Percentiles rank a stretch among this genome's conserved stretches.
Evolutionary conservation across 2,113 vertebrate genomes (phyloP).

Genomic region (Proterorhinus semilunaris): DNA sequence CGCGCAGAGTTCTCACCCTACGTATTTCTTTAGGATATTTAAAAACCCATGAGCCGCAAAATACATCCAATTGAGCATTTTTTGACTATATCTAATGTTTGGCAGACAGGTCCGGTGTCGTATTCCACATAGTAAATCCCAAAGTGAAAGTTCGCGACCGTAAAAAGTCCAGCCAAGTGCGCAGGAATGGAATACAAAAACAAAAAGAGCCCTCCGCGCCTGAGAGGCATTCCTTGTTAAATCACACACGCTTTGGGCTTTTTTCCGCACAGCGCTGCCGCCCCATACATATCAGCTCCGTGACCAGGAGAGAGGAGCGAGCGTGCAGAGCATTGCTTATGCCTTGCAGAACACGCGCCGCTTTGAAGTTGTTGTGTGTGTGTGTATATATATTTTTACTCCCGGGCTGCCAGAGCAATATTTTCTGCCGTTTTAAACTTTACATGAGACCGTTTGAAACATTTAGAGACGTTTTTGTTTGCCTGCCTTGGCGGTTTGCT

Average conservation of each 20-base stretch:
- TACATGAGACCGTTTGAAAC: slow-evolving; percentile 13
- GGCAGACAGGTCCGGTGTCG: slow-evolving; percentile 46
- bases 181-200: no score
- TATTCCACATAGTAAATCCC: slow-evolving; percentile 48
- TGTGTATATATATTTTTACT: slow-evolving; percentile 16
- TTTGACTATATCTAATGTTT: slow-evolving; percentile 43
- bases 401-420: slow-evolving; percentile 27
- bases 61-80: slow-evolving; percentile 31
- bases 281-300: slow-evolving; percentile 5
- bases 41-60: slow-evolving; percentile 11
- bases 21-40: slow-evolving; percentile 3
- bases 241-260: slow-evolving; percentile 30
- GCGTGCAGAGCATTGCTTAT: slow-evolving; percentile 32
- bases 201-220: slow-evolving; percentile 23
- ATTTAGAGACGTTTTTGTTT: slow-evolving; percentile 6
- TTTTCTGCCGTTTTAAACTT: slow-evolving; percentile 37
- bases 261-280: slow-evolving; percentile 16
- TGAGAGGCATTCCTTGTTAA: slow-evolving; percentile 34
- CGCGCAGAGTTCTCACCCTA: no score
- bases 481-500: no score
- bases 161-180: slow-evolving; percentile 34
- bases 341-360: slow-evolving; percentile 16
- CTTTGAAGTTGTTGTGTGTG: neutral
- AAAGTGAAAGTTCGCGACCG: slow-evolving; percentile 21
- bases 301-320: slow-evolving; percentile 4